A percentile compares a stretch with the other conserved stretches of the same genome.
phyloP scores from a whole-genome alignment of 2,888 invertebrate genomes.

The Cephus runcator region DNA sequence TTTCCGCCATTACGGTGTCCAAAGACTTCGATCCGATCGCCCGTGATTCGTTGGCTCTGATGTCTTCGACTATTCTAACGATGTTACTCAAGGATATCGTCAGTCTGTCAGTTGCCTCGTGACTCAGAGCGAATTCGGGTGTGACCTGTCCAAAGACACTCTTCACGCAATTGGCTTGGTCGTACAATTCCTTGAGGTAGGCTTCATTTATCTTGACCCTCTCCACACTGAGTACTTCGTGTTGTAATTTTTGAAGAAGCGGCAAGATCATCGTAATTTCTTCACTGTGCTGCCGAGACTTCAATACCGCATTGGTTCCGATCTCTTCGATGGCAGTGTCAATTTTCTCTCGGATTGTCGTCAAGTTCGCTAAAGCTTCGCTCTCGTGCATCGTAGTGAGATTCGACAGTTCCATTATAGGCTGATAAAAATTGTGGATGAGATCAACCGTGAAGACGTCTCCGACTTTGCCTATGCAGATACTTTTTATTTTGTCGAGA shows the following conservation, averaged over 20 bases:
- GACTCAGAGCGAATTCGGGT: conserved; percentile 2
- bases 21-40: conserved; percentile 10
- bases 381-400: conserved; percentile 17
- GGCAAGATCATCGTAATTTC: conserved; percentile 16
- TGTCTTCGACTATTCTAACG: conserved; percentile 5
- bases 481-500: conserved; percentile 12
- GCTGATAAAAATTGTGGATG: conserved; percentile 20
- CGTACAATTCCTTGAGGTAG: conserved; percentile 12
- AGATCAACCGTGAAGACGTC: conserved; percentile 18
- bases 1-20: conserved; percentile 13
- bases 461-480: conserved; percentile 16
- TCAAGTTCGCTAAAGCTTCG: conserved; percentile 10
- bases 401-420: conserved; percentile 15
- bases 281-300: conserved; percentile 17
- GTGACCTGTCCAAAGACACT: conserved; percentile 9
- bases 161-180: conserved; percentile 8
- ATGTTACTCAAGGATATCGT: conserved; percentile 11
- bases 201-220: conserved; percentile 6
- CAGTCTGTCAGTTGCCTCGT: conserved; percentile 8
- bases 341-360: conserved; percentile 9
- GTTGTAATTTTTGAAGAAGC: conserved; percentile 12
- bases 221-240: conserved; percentile 10
- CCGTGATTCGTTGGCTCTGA: background rate
- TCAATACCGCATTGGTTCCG: conserved; percentile 7
- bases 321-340: conserved; percentile 11